Evolutionary conservation across 1,140 invertebrate genomes (phyloP), one percentile per base, ranked within the genome.

Genomic region (Drosophila kohkoa): DNA sequence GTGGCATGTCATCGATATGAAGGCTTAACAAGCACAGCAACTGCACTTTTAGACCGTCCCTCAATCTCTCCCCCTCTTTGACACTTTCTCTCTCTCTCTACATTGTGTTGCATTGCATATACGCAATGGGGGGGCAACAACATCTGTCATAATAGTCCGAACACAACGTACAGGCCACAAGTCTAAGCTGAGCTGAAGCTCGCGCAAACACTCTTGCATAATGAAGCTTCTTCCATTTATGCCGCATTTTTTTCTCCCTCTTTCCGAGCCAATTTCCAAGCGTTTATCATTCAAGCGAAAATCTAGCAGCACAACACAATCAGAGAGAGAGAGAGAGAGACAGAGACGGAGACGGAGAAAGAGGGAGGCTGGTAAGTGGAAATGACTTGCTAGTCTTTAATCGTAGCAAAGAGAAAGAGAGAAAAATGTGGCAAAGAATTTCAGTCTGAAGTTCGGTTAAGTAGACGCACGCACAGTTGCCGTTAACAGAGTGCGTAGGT

Each of bases 1-100:
- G 70, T 59, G 62, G 54, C 63, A 58, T 59, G 63, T 73, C 46
- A 66, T 52, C 63, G 46, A 52, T 60, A 11, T 67, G 62, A 8
- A 38, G 25, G 7, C 30, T 51, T 51, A 15, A 59, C 7, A 48
- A 30, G 49, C n/a, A 35, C 30, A 15, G 10, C 46, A 63, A 32
- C 45, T 62, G 45, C 46, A 48, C 5, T 57, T 20, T 7, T 2
- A 13, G n/a, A 30, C 4, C 28, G 35, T 38, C 10, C 11, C 11
- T 20, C 16, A 8, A 20, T 25, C 20, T 25, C 28, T n/a, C 25
- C 51, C 11, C 5, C 25, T 52, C 4, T 20, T 4, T 3, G 20
- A 25, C 20, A 25, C 13, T 41, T n/a, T 35, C 28, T 38, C 52
- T 8, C 6, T 30, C 6, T 38, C 13, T 11, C 54, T 32, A 8